Base-by-base conservation (phyloP, 2,113 vertebrate genomes). In the Scalopus aquaticus region DNA sequence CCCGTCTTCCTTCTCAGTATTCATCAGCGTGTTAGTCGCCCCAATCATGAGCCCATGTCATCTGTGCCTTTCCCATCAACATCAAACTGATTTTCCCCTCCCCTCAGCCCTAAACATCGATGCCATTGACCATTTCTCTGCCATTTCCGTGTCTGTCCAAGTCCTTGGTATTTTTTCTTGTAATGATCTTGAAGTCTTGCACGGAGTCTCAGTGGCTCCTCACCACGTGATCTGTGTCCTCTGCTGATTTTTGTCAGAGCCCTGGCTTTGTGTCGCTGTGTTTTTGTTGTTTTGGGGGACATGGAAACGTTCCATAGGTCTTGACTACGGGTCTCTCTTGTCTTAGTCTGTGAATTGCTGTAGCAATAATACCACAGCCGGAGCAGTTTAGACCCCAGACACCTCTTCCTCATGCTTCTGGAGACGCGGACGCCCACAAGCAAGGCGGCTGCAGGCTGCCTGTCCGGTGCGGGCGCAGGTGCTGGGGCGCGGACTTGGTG, bases 11-110 rank as follows among this genome's bases (percentile, higher is more conserved):
- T 22, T 16, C 26, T 60, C 24, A 26, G 24, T 91, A 32, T 28
- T 58, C 86, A 54, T 56, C 64, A 49, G 78, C 60, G 28, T 81
- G 82, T 95, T 44, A 85, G 81, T 93, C 26, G 9, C 73, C n/a
- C 93, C 83, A 87, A 24, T 90, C 92, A 96, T 95, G 62, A 95
- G 62, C 72, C 81, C 92, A 91, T 86, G 54, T 94, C 58, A 69
- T 62, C 76, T 78, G 62, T 82, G 88, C 69, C 64, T 82, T 90
- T 92, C 62, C 93, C 91, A 76, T 89, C 84, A 92, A 74, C 76
- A 85, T 20, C 49, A 93, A 62, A 37, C 49, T 74, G 64, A 70
- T 93, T 58, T 70, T 11, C 24, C 42, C 49, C 16, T 79, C 65
- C 82, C 85, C 15, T 24, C 49, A 90, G 42, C 80, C 73, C 72